Conservation (phyloP, 23 tunicate species). For the Trididemnum miniatum region DNA sequence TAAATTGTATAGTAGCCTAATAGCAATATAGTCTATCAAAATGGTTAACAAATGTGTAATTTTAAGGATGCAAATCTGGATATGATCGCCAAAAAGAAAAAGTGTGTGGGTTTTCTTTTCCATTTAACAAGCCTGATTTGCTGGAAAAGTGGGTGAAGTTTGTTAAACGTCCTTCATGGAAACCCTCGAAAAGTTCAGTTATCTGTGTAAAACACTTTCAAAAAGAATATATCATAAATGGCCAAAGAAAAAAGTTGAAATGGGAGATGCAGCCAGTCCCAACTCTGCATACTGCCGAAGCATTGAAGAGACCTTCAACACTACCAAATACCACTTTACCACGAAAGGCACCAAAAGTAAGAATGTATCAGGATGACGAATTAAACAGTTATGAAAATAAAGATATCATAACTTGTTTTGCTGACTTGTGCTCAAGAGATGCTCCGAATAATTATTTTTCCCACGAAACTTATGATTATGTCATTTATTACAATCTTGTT, state of each 20-base stretch:
- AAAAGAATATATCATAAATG: not conserved
- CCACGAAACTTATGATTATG: too few relatives aligned
- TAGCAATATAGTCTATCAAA: too few relatives aligned
- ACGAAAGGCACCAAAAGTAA: not conserved
- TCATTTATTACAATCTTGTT: too few relatives aligned
- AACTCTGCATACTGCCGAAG: too few relatives aligned
- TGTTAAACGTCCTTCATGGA: slow-evolving; percentile 1
- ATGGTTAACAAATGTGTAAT: not conserved
- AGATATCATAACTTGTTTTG: too few relatives aligned
- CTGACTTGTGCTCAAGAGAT: too few relatives aligned
- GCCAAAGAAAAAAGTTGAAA: too few relatives aligned
- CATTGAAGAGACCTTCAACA: too few relatives aligned
- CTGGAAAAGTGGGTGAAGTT: slow-evolving; percentile 15
- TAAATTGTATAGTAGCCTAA: not conserved
- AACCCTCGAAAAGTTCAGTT: not conserved
- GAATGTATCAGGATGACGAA: too few relatives aligned
- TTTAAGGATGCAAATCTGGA: not conserved
- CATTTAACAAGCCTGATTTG: slow-evolving; percentile 19
- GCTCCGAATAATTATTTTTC: too few relatives aligned
- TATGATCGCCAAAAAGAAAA: not conserved
- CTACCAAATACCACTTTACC: not conserved
- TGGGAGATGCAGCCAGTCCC: not conserved
- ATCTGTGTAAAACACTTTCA: not conserved
- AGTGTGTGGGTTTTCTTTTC: not conserved
- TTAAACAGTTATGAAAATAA: too few relatives aligned